Evolutionary conservation across 2,797 vertebrate genomes (phyloP).

Genomic region (Enoplosus armatus): DNA sequence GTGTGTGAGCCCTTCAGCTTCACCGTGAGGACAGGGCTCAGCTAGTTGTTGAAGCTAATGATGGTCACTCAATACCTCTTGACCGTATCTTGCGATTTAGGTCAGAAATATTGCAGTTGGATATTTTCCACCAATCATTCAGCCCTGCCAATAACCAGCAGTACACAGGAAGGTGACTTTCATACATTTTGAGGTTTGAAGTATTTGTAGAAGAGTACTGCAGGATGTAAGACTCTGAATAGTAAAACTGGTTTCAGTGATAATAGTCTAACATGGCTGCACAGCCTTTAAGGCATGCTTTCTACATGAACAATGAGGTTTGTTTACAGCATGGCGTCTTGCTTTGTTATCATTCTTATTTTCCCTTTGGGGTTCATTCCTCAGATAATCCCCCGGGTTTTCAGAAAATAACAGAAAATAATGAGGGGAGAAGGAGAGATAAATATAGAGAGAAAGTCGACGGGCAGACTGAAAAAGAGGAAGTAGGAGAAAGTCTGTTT

Average conservation of each 20-base stretch:
- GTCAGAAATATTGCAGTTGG: background rate
- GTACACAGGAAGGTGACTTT: background rate
- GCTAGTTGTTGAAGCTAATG: background rate
- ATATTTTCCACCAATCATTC: background rate
- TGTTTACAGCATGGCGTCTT: constrained; percentile 49
- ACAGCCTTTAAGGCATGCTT: constrained; percentile 17
- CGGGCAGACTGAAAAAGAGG: background rate
- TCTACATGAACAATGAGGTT: constrained; percentile 51
- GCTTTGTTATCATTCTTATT: constrained; percentile 53
- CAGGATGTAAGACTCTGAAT: background rate
- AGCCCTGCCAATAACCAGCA: accelerated
- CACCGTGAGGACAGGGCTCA: background rate
- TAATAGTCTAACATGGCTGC: constrained; percentile 9
- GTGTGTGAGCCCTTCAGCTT: background rate
- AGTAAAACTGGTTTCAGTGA: constrained; percentile 25
- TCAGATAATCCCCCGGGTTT: constrained; percentile 51
- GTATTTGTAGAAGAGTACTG: background rate
- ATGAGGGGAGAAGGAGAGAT: constrained; percentile 2
- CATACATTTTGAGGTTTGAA: background rate
- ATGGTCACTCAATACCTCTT: background rate
- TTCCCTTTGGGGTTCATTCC: constrained; percentile 63
- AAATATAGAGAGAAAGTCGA: constrained; percentile 7
- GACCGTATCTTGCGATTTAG: background rate
- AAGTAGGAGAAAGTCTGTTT: background rate
- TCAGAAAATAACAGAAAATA: constrained; percentile 19